phyloP scores from a whole-genome alignment of 2,888 invertebrate genomes.

The Apamea anceps region DNA sequence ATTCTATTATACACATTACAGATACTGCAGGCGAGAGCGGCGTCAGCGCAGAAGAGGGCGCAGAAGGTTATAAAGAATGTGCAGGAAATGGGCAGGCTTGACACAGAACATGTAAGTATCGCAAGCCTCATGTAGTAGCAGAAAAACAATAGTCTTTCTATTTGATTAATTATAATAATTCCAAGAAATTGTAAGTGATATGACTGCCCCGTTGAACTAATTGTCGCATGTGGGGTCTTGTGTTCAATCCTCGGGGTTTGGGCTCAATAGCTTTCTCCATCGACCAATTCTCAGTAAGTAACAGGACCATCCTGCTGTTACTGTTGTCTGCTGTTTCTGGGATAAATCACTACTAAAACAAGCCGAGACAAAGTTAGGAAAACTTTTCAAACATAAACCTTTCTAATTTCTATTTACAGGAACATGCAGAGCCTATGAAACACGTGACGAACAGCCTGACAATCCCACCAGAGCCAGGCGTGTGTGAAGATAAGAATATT shows the following conservation, averaged over 20 bases:
- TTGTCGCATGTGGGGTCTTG: neutral
- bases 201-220: neutral
- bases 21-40: slow-evolving; percentile 87
- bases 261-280: neutral
- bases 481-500: slow-evolving; percentile 84
- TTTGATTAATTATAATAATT: neutral
- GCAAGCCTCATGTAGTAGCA: neutral
- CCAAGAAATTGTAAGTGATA: neutral
- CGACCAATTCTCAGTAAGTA: neutral
- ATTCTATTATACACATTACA: slow-evolving; percentile 67
- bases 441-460: slow-evolving; percentile 77
- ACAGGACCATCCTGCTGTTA: neutral
- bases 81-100: slow-evolving; percentile 76
- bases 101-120: slow-evolving; percentile 75
- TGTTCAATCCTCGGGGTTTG: neutral
- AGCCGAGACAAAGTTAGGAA: neutral
- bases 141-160: neutral
- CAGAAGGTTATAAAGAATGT: slow-evolving; percentile 79
- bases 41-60: slow-evolving; percentile 83
- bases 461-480: slow-evolving; percentile 82
- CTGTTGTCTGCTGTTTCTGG: neutral
- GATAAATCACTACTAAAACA: neutral
- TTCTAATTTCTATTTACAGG: slow-evolving; percentile 70
- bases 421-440: slow-evolving; percentile 72
- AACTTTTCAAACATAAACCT: neutral